A percentile compares a stretch with the other conserved stretches of the same genome.
These are phyloP conservation scores for Crotalus adamanteus DNA, from an alignment of 2,797 vertebrate species.

Conservation along the genomic window DNA sequence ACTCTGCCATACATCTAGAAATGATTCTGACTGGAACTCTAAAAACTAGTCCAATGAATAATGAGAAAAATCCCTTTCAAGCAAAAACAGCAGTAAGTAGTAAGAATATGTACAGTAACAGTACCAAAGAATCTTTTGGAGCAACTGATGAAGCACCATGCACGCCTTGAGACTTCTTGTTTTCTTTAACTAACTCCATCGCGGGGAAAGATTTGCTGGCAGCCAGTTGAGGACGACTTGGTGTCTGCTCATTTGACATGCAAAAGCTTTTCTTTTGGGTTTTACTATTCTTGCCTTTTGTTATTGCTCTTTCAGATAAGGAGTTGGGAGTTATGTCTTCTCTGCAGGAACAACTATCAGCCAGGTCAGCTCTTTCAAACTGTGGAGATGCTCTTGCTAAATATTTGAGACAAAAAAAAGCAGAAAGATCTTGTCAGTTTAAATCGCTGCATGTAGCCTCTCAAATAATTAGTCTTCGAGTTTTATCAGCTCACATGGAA, in stretches of 20 bases:
- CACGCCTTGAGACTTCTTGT: slow-evolving; percentile 5
- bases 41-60: background rate
- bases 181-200: slow-evolving; percentile 23
- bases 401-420: slow-evolving; percentile 28
- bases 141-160: slow-evolving; percentile 30
- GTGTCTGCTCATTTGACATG: slow-evolving; percentile 3
- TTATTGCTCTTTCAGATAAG: slow-evolving; percentile 19
- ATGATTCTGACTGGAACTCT: background rate
- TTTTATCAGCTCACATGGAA: background rate
- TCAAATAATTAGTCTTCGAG: background rate
- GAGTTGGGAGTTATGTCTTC: slow-evolving; percentile 21
- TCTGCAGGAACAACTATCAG: background rate
- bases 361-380: background rate
- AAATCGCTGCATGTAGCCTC: background rate
- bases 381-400: slow-evolving; percentile 37
- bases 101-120: background rate
- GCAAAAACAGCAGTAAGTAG: background rate
- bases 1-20: background rate
- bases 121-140: slow-evolving; percentile 55
- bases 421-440: background rate
- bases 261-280: slow-evolving; percentile 1
- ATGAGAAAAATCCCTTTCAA: background rate
- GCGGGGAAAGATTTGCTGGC: slow-evolving; percentile 17
- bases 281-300: slow-evolving; percentile 12
- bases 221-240: background rate